Evolutionary conservation across 2,888 invertebrate genomes (phyloP), one percentile per base, ranked within the genome.

Genomic region (Tetranychus truncatus): DNA sequence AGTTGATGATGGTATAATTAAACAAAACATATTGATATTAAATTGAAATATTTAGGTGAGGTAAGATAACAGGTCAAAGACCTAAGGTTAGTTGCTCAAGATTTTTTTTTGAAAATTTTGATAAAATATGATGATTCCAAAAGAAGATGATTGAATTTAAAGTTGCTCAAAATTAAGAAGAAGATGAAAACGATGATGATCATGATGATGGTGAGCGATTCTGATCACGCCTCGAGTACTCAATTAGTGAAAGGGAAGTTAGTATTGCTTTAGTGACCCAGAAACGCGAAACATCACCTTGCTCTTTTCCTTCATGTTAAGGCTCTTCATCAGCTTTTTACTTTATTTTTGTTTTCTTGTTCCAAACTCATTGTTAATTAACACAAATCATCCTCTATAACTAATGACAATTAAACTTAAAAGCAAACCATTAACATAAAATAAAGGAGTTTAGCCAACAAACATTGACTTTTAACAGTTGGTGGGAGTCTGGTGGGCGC

Each of bases 11-110:
- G 15, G 15, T 55, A 55, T 55, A 55, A 55, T 55, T 55, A 55
- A 55, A 55, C 55, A 55, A 55, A 55, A 55, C 55, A 55, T 55
- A 55, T 55, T 55, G 55, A 55, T 55, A 55, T 55, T 55, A 55
- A 55, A 15, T 55, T 55, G 55, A 55, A 15, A 55, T 55, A 55
- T 55, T 55, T 55, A 55, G 55, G 55, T 55, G 55, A 55, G 55
- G 55, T 55, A 55, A 55, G 55, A 55, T 55, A 55, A 55, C 55
- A 55, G 55, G 55, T 55, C 55, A 55, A 55, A 55, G 55, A 55
- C 55, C 55, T 55, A 55, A 55, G 55, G 55, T 55, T 15, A 55
- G 55, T 9, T 55, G 34, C 34, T 34, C 34, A 34, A 34, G 34
- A 9, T 55, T 55, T 55, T 55, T 55, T 15, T 1, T 11, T 11